Evolutionary conservation across 1,140 invertebrate genomes (phyloP).

Genomic region (Hycleus phaleratus): DNA sequence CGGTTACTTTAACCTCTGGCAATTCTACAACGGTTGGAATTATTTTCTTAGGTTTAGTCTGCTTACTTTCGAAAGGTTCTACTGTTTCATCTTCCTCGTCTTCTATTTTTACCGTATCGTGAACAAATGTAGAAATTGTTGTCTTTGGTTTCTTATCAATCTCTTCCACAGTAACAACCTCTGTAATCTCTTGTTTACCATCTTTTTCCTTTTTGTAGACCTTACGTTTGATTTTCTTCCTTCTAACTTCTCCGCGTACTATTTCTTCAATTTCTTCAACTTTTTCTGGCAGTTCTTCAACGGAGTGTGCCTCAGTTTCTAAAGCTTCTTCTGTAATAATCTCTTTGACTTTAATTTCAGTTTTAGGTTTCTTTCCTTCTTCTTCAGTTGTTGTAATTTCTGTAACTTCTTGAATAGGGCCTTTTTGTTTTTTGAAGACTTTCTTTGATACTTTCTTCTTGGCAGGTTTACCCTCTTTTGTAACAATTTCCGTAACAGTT

Average conservation of each 20-base stretch:
- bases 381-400: constrained; percentile 44
- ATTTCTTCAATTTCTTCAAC: constrained; percentile 24
- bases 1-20: constrained; percentile 35
- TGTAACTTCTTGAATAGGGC: constrained; percentile 37
- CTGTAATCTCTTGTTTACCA: constrained; percentile 36
- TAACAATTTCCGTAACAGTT: constrained; percentile 1
- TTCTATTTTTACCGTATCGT: constrained; percentile 7
- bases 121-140: constrained; percentile 26
- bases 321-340: constrained; percentile 19
- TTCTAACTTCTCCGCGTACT: constrained; percentile 32
- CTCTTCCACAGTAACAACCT: constrained; percentile 41
- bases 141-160: constrained; percentile 39
- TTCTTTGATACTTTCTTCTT: constrained; percentile 18
- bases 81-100: constrained; percentile 33
- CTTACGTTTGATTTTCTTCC: constrained; percentile 39
- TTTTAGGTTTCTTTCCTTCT: constrained; percentile 39
- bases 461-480: constrained; percentile 7
- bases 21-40: constrained; percentile 25
- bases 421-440: constrained; percentile 25
- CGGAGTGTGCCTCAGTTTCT: constrained; percentile 14
- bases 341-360: constrained; percentile 38
- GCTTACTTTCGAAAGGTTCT: constrained; percentile 26
- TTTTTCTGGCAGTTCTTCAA: constrained; percentile 31
- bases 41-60: constrained; percentile 9
- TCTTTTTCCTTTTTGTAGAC: constrained; percentile 37